Percentiles rank a stretch among this genome's conserved stretches.
These are phyloP conservation scores for Troglohyphantes excavatus DNA, from an alignment of 2,888 invertebrate genomes.

Conservation along the genomic window DNA sequence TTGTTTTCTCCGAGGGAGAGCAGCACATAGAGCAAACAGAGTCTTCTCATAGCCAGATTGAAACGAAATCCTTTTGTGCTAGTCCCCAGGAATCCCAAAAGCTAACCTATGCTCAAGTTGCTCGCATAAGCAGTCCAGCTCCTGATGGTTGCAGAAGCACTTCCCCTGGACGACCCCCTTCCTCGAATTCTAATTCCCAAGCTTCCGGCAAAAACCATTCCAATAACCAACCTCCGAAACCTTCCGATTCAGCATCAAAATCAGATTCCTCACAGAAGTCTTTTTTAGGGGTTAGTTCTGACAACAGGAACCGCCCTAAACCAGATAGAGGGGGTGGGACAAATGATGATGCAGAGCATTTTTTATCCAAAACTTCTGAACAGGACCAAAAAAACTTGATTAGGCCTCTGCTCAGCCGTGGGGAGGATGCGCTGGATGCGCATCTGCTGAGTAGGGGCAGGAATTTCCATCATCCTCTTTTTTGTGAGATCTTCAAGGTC, in stretches of 20 bases:
- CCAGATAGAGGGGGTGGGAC: conserved; percentile 23
- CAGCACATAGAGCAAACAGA: conserved; percentile 71
- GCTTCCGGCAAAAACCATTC: conserved; percentile 32
- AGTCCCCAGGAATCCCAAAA: conserved; percentile 67
- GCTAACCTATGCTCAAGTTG: conserved; percentile 78
- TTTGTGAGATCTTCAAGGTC: conserved; percentile 55
- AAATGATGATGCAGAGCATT: conserved; percentile 38
- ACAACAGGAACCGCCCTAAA: conserved; percentile 75
- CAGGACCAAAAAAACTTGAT: conserved; percentile 79
- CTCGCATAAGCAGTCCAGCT: conserved; percentile 74
- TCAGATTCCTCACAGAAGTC: conserved; percentile 70
- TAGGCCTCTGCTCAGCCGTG: conserved; percentile 79
- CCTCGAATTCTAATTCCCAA: conserved; percentile 34
- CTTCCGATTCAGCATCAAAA: conserved; percentile 10
- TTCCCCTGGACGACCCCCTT: conserved; percentile 50
- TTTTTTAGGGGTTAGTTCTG: conserved; percentile 78
- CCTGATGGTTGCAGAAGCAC: conserved; percentile 41
- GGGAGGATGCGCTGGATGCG: conserved; percentile 70
- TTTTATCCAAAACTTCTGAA: conserved; percentile 57
- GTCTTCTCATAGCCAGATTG: conserved; percentile 73
- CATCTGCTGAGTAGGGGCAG: conserved; percentile 78
- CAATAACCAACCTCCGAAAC: conserved; percentile 17
- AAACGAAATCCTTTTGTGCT: conserved; percentile 67
- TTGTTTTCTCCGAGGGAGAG: conserved; percentile 58
- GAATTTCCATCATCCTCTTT: conserved; percentile 75